These are phyloP conservation scores for Epinotia demarniana DNA, from an alignment of 2,888 invertebrate genomes.

Conservation along the genomic window DNA sequence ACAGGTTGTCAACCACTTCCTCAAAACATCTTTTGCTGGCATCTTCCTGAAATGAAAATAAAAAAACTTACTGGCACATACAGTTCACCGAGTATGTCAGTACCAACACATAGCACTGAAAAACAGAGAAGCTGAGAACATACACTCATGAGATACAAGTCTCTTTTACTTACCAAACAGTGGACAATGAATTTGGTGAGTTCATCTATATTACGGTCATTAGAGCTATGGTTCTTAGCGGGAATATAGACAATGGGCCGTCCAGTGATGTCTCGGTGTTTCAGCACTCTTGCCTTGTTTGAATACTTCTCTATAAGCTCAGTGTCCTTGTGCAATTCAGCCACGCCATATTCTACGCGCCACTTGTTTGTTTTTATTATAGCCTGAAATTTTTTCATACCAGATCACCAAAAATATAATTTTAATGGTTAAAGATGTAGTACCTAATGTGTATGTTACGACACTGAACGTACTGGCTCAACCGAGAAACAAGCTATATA, in stretches of 20 bases:
- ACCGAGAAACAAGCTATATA: not conserved
- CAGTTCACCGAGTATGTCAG: too few relatives aligned
- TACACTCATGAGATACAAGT: too few relatives aligned
- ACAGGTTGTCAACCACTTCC: slow-evolving; percentile 91
- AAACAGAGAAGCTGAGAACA: too few relatives aligned
- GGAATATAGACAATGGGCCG: slow-evolving; percentile 92
- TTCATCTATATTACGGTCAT: slow-evolving; percentile 90
- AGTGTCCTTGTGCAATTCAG: slow-evolving; percentile 81
- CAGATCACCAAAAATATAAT: not conserved
- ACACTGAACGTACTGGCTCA: not conserved
- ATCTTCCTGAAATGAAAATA: slow-evolving; percentile 84
- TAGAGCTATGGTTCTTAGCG: slow-evolving; percentile 89
- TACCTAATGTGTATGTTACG: not conserved
- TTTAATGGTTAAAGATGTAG: not conserved
- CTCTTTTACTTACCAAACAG: slow-evolving; percentile 84
- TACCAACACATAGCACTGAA: too few relatives aligned
- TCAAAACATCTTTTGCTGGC: slow-evolving; percentile 91
- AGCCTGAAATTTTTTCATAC: slow-evolving; percentile 79
- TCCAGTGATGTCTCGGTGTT: slow-evolving; percentile 89
- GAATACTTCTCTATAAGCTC: slow-evolving; percentile 84
- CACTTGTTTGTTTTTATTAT: slow-evolving; percentile 92
- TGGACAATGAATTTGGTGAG: slow-evolving; percentile 91
- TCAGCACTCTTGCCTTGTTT: slow-evolving; percentile 87
- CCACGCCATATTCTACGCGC: slow-evolving; percentile 89
- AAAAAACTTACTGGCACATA: not conserved